Percentiles rank a stretch among this genome's conserved stretches.
These are phyloP conservation scores for Triops cancriformis DNA, from an alignment of 1,140 invertebrate species.

Conservation along the genomic window DNA sequence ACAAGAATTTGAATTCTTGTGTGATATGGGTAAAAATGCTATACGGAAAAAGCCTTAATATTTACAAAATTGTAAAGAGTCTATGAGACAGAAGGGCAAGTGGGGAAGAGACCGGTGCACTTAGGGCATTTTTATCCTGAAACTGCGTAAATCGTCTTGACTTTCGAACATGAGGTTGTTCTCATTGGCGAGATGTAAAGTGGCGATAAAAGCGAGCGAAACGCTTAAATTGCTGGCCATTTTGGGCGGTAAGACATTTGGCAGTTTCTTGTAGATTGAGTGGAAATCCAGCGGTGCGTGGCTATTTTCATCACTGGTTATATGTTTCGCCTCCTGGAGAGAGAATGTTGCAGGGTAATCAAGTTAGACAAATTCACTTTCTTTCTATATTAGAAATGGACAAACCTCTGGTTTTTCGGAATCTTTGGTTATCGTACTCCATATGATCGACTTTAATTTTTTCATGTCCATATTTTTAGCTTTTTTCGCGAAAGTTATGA, in stretches of 20 bases:
- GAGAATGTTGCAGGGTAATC: background rate
- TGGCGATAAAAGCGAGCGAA: constrained; percentile 61
- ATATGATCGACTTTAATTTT: constrained; percentile 60
- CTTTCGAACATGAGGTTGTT: constrained; percentile 38
- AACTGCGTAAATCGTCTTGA: background rate
- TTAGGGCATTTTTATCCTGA: background rate
- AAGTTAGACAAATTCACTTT: constrained; percentile 12
- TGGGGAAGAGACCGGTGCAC: too few species aligned
- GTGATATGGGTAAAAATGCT: too few species aligned
- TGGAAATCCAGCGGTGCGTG: constrained; percentile 39
- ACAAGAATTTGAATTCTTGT: too few species aligned
- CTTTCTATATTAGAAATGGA: background rate
- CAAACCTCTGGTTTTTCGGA: background rate
- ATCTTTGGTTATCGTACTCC: constrained; percentile 38
- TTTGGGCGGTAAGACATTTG: constrained; percentile 47
- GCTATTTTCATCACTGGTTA: background rate
- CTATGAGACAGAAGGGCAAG: too few species aligned
- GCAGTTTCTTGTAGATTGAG: constrained; percentile 50
- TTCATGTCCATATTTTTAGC: constrained; percentile 74
- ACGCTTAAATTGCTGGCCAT: constrained; percentile 62
- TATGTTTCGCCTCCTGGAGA: background rate
- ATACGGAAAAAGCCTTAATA: too few species aligned
- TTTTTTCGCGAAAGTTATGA: constrained; percentile 60
- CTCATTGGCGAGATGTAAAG: constrained; percentile 73
- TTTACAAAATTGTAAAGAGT: too few species aligned